These are phyloP conservation scores for Drosophila testacea DNA, from an alignment of 2,888 invertebrate genomes.

Conservation along the genomic window DNA sequence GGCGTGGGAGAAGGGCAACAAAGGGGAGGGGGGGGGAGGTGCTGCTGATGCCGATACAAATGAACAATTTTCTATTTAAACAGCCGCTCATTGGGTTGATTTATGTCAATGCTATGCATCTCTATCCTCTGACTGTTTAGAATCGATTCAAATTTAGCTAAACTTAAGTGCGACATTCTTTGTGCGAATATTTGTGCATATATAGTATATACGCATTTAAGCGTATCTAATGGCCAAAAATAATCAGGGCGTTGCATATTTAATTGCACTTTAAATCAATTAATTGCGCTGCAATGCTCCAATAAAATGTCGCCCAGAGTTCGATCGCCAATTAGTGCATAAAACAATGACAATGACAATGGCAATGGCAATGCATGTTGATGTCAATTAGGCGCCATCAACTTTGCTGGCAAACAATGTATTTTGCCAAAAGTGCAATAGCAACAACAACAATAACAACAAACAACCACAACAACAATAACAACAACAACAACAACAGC, in stretches of 20 bases:
- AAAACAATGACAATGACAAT: constrained; percentile 46
- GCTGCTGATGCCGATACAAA: constrained; percentile 37
- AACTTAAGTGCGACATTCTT: constrained; percentile 22
- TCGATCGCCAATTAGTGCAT: constrained; percentile 51
- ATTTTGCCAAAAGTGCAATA: constrained; percentile 33
- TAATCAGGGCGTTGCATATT: constrained; percentile 29
- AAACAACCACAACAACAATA: constrained; percentile 6
- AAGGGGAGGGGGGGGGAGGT: background rate
- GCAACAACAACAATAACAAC: constrained; percentile 21
- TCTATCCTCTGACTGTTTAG: constrained; percentile 10
- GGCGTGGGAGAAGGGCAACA: constrained; percentile 3
- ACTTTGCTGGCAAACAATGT: constrained; percentile 44
- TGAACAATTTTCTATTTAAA: constrained; percentile 76
- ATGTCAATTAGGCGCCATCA: constrained; percentile 60
- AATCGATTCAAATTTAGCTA: constrained; percentile 25
- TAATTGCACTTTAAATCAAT: constrained; percentile 66
- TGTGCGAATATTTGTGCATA: constrained; percentile 18
- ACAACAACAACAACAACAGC: constrained; percentile 17
- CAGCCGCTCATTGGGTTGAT: constrained; percentile 63
- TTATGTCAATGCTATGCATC: constrained; percentile 61
- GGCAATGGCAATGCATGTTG: constrained; percentile 46
- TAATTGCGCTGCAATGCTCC: constrained; percentile 34
- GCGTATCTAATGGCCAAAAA: constrained; percentile 6
- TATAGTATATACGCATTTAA: background rate
- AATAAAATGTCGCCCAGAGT: constrained; percentile 24